A percentile compares a stretch with the other conserved stretches of the same genome.
phyloP scores from a whole-genome alignment of 2,113 vertebrate species.

The Atlantisia rogersi region DNA sequence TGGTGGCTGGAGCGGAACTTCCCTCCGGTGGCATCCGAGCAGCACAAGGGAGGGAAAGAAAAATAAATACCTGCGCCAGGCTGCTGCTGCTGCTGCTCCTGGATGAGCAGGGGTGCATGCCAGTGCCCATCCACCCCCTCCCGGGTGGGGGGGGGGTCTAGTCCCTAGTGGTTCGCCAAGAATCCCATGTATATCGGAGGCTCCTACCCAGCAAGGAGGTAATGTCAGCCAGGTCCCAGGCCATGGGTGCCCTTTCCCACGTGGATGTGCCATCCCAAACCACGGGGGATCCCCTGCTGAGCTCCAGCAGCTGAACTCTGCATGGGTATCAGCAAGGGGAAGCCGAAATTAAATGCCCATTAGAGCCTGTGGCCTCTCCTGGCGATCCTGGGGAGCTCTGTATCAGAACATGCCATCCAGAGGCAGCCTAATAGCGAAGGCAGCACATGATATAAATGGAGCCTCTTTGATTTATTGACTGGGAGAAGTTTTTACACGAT shows the following conservation, averaged over 20 bases:
- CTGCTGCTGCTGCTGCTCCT: not conserved
- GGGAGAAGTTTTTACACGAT: constrained; percentile 75
- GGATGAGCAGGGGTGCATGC: fast-evolving
- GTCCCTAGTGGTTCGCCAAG: not conserved
- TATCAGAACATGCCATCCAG: constrained; percentile 57
- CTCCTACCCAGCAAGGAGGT: not conserved
- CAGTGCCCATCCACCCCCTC: not conserved
- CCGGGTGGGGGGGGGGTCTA: no score
- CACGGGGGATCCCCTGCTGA: fast-evolving
- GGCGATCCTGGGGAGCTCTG: not conserved
- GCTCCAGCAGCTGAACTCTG: not conserved
- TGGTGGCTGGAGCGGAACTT: constrained; percentile 65
- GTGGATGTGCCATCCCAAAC: not conserved
- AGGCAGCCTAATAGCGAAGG: constrained; percentile 62
- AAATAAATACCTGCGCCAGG: constrained; percentile 11
- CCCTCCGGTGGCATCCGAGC: constrained; percentile 63
- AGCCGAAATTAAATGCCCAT: constrained; percentile 49
- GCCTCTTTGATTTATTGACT: constrained; percentile 74
- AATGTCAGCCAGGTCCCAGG: not conserved
- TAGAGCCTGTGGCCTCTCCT: constrained; percentile 13
- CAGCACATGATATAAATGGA: constrained; percentile 66
- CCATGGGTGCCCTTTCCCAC: fast-evolving
- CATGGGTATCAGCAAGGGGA: not conserved
- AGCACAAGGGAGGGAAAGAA: constrained; percentile 56
- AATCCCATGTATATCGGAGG: not conserved